Evolutionary conservation across 2,888 invertebrate genomes (phyloP).

Genomic region (Antitype chi): DNA sequence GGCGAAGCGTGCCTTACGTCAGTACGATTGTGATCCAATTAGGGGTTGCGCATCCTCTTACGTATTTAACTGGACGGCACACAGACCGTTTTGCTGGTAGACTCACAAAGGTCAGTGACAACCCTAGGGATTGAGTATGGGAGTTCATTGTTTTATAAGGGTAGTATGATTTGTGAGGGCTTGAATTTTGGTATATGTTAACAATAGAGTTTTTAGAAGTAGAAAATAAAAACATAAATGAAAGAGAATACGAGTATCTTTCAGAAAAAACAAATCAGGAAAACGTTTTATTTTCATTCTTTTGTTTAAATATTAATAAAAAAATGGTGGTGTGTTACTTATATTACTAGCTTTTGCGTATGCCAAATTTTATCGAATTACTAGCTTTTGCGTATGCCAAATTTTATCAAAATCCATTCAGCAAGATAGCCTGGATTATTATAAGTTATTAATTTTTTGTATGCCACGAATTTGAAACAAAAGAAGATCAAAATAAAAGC

Average conservation of each 20-base stretch:
- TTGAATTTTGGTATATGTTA: conserved; percentile 9
- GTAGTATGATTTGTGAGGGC: conserved; percentile 42
- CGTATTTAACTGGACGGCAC: conserved; percentile 86
- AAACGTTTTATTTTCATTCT: not conserved
- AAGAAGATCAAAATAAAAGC: not conserved
- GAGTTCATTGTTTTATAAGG: conserved; percentile 65
- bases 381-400: no score
- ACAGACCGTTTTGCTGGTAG: conserved; percentile 76
- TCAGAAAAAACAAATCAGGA: not conserved
- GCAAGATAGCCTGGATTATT: not conserved
- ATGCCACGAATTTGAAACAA: not conserved
- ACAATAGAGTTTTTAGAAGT: not conserved
- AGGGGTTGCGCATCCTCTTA: conserved; percentile 86
- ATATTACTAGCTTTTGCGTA: not conserved
- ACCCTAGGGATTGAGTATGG: conserved; percentile 63
- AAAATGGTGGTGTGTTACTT: not conserved
- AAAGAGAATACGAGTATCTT: no score
- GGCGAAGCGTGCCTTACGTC: conserved; percentile 81
- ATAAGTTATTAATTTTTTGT: not conserved
- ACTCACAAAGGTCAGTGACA: conserved; percentile 68
- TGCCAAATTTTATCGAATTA: not conserved
- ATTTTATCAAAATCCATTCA: no score
- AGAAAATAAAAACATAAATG: not conserved
- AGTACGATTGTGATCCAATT: conserved; percentile 88
- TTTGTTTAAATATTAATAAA: not conserved